Evolutionary conservation across 92 coral and sea anemone genomes (phyloP).

Genomic region (Phymanthus crucifer): DNA sequence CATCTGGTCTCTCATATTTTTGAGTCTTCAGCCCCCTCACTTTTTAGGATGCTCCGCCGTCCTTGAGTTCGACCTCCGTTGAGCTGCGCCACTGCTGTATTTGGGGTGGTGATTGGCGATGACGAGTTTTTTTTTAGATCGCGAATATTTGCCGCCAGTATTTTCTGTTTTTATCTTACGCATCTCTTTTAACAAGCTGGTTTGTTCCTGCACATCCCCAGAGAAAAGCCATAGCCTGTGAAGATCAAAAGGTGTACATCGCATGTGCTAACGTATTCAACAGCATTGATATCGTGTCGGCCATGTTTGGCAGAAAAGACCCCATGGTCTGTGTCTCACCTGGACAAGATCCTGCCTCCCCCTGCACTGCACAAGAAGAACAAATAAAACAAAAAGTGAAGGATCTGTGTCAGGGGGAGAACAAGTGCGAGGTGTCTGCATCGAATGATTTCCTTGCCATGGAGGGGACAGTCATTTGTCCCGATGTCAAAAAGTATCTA

Average conservation of each 20-base stretch:
- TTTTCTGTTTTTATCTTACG: not conserved
- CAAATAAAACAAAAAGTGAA: constrained; percentile 58
- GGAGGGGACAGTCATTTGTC: constrained; percentile 83
- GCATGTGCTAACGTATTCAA: constrained; percentile 70
- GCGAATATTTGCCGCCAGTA: not conserved
- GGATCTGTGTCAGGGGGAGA: constrained; percentile 81
- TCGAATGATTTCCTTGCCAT: constrained; percentile 78
- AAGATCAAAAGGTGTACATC: constrained; percentile 84
- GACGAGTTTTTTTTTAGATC: no score
- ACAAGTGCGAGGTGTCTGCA: constrained; percentile 78
- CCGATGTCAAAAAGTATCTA: constrained; percentile 79
- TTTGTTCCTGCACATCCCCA: constrained; percentile 4
- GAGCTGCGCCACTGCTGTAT: no score
- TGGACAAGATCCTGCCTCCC: constrained; percentile 54
- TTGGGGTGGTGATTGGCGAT: no score
- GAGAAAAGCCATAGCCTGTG: constrained; percentile 76
- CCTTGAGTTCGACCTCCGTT: no score
- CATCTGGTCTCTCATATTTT: no score
- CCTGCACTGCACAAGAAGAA: constrained; percentile 65
- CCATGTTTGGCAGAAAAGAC: constrained; percentile 87
- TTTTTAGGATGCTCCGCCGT: no score
- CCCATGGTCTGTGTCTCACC: constrained; percentile 68
- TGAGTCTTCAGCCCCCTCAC: no score
- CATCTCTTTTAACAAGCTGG: not conserved
- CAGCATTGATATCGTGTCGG: constrained; percentile 51